Percentiles rank a stretch among this genome's conserved stretches.
These are phyloP conservation scores for Gari tellinella DNA, from an alignment of 2,888 invertebrate species.

Conservation along the genomic window DNA sequence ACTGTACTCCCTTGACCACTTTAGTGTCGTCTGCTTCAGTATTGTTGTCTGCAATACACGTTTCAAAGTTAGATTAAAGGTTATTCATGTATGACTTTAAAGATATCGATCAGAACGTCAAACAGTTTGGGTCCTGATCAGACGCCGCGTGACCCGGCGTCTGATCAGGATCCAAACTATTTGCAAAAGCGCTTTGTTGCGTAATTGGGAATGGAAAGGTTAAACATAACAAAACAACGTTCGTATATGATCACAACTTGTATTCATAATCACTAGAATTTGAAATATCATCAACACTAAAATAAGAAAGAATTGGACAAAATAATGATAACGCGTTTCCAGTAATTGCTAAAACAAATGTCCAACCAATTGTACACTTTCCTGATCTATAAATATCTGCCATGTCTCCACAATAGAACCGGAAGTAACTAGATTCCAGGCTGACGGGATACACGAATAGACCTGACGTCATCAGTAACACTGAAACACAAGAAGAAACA, in stretches of 20 bases:
- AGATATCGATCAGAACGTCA: no score
- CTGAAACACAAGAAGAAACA: conserved; percentile 74
- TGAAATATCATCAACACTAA: conserved; percentile 23
- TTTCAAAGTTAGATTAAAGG: no score
- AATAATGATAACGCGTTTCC: conserved; percentile 84
- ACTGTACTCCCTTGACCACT: no score
- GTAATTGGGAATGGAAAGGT: no score
- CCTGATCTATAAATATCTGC: conserved; percentile 80
- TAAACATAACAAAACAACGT: no score
- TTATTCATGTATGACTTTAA: no score
- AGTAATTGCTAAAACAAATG: conserved; percentile 84
- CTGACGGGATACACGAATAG: conserved; percentile 84
- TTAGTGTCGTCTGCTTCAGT: no score
- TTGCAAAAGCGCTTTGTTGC: no score
- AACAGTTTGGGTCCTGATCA: no score
- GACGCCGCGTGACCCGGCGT: no score
- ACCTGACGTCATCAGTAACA: conserved; percentile 83
- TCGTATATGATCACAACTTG: conserved; percentile 15
- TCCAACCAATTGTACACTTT: conserved; percentile 84
- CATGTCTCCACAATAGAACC: conserved; percentile 81
- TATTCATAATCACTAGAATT: conserved; percentile 8
- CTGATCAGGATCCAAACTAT: no score
- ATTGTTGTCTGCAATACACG: no score
- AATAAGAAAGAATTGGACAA: conserved; percentile 83
- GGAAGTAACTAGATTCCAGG: conserved; percentile 83